A percentile compares a stretch with the other conserved stretches of the same genome.
phyloP scores from a whole-genome alignment of 2,797 vertebrate genomes.

The Pangasius larnaudii region DNA sequence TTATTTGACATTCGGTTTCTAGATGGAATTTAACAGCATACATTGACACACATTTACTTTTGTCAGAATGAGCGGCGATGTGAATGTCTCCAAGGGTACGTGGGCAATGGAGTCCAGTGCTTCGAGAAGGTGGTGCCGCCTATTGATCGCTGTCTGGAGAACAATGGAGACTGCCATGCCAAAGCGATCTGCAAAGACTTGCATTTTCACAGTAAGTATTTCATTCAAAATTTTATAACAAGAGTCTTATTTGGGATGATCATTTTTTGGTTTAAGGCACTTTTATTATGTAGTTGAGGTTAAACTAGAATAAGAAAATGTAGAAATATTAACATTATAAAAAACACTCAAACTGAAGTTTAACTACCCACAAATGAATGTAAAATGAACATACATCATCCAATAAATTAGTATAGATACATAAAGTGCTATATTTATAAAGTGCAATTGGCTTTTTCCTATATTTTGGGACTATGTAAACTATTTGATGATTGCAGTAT shows the following conservation, averaged over 20 bases:
- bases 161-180: slow-evolving; percentile 82
- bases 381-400: background rate
- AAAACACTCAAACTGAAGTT: background rate
- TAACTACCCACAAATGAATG: background rate
- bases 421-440: background rate
- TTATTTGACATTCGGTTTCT: background rate
- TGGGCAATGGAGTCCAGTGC: slow-evolving; percentile 92
- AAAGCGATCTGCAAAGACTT: slow-evolving; percentile 87
- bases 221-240: slow-evolving; percentile 3
- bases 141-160: slow-evolving; percentile 84
- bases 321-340: background rate
- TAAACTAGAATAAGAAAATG: background rate
- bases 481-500: background rate
- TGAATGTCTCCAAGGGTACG: slow-evolving; percentile 81
- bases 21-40: background rate
- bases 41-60: background rate
- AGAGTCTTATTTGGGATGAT: background rate
- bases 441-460: background rate
- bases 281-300: background rate
- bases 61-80: slow-evolving; percentile 85
- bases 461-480: background rate
- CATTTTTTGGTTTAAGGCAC: background rate
- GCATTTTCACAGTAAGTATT: slow-evolving; percentile 83
- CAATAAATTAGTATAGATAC: background rate
- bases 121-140: slow-evolving; percentile 81